Evolutionary conservation across 2,888 invertebrate genomes (phyloP).

Genomic region (Perizoma flavofasciatum): DNA sequence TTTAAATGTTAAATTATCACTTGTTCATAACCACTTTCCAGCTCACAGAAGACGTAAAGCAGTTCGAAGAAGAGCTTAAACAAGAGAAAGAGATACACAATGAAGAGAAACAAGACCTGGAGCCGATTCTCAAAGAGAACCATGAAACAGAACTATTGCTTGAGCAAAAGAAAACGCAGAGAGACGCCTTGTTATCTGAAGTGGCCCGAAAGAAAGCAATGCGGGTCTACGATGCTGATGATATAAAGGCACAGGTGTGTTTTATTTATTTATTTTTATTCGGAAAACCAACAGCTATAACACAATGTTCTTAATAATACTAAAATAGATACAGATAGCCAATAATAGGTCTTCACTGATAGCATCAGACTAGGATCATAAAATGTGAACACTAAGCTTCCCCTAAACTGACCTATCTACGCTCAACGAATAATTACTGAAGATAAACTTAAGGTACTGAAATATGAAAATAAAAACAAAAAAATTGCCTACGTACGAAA

Average conservation of each 20-base stretch:
- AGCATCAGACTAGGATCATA: too few relatives aligned
- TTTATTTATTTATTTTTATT: too few relatives aligned
- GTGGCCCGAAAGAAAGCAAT: slow-evolving; percentile 60
- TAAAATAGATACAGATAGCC: too few relatives aligned
- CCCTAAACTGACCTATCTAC: too few relatives aligned
- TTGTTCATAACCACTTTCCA: slow-evolving; percentile 36
- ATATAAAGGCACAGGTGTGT: slow-evolving; percentile 45
- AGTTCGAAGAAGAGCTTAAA: slow-evolving; percentile 65
- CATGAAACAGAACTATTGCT: slow-evolving; percentile 54
- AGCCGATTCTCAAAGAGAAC: slow-evolving; percentile 57
- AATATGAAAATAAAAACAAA: too few relatives aligned
- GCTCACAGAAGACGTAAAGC: slow-evolving; percentile 58
- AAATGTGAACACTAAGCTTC: too few relatives aligned
- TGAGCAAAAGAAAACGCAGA: slow-evolving; percentile 64
- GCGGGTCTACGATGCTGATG: slow-evolving; percentile 71
- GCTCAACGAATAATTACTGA: too few relatives aligned
- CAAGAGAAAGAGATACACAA: slow-evolving; percentile 59
- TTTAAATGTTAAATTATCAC: neutral
- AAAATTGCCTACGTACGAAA: too few relatives aligned
- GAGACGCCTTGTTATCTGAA: slow-evolving; percentile 61
- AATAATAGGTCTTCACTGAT: too few relatives aligned
- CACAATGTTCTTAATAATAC: too few relatives aligned
- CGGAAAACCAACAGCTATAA: too few relatives aligned
- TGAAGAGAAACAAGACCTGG: slow-evolving; percentile 56
- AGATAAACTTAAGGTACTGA: too few relatives aligned